Base-by-base conservation (phyloP, 2,888 invertebrate species). In the Lepidocyrtinus sp. region DNA sequence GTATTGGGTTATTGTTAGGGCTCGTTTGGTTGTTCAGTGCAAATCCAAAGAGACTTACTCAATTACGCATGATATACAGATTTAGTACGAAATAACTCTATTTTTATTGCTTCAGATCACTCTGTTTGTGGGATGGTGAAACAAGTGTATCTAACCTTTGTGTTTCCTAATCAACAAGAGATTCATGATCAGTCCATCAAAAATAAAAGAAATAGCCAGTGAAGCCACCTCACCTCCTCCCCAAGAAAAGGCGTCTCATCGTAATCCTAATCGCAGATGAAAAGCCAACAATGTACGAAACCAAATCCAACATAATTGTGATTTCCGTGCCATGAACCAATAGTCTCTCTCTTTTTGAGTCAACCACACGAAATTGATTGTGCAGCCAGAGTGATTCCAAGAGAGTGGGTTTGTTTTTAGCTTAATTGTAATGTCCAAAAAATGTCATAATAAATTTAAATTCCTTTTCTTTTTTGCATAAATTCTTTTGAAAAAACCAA, bases 321-420 rank as follows among this genome's bases (percentile, higher is more conserved):
- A 36, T 65, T 76, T 76, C 76, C 76, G 76, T 71, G 26, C 76
- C 59, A 65, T 65, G 71, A 71, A 59, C 64, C 46, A 71, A 45
- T 24, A 36, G 63, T 63, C 26, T 65, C 36, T 36, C 36, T 36
- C 36, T 50, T 17, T 50, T 50, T 12, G 50, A 50, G n/a, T n/a
- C n/a, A n/a, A n/a, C n/a, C n/a, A n/a, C n/a, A n/a, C n/a, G n/a
- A 50, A 50, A 50, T 50, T 50, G 50, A 50, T 50, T 50, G 50
- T 50, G n/a, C n/a, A n/a, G n/a, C n/a, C n/a, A n/a, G n/a, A n/a
- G n/a, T n/a, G n/a, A n/a, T n/a, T n/a, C n/a, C n/a, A n/a, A n/a
- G n/a, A n/a, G n/a, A 50, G 50, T 50, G 50, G 50, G 50, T 50
- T 50, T 50, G 50, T 50, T 50, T 50, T 50, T 50, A 15, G 50